These are phyloP conservation scores for Drosophila pandora DNA, from an alignment of 1,140 invertebrate genomes.

Conservation along the genomic window DNA sequence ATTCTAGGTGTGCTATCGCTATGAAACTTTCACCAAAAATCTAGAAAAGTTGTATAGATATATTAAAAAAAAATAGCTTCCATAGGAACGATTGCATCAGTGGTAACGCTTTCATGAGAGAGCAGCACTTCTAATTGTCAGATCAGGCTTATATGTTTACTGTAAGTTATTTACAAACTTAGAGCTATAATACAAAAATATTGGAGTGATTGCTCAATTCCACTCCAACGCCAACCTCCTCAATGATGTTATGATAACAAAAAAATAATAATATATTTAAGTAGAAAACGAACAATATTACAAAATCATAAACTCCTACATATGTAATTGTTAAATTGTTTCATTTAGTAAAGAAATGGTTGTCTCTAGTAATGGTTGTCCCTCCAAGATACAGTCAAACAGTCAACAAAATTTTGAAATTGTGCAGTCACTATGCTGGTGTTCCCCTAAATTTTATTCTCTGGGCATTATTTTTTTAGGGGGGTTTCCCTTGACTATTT, in stretches of 20 bases:
- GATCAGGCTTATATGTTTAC: constrained; percentile 4
- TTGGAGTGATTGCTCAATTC: not conserved
- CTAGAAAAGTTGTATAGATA: constrained; percentile 9
- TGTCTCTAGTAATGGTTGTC: not conserved
- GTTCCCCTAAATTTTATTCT: no score
- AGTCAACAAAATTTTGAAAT: no score
- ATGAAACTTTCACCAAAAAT: not conserved
- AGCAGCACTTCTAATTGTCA: not conserved
- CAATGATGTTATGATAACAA: not conserved
- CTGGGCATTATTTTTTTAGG: no score
- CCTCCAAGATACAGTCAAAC: not conserved
- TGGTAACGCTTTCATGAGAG: not conserved
- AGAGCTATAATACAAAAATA: not conserved
- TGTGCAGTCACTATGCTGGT: no score
- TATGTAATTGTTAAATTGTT: no score
- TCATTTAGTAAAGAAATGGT: not conserved
- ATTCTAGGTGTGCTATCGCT: not conserved
- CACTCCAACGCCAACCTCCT: not conserved
- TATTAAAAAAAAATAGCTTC: constrained; percentile 1
- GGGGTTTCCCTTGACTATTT: no score
- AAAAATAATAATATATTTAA: not conserved
- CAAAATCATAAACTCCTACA: no score
- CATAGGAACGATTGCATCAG: constrained; percentile 3
- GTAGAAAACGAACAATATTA: not conserved
- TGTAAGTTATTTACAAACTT: constrained; percentile 2